A percentile compares a stretch with the other conserved stretches of the same genome.
Evolutionary conservation across 2,888 invertebrate species (phyloP).

Genomic region (Xylota sylvarum): DNA sequence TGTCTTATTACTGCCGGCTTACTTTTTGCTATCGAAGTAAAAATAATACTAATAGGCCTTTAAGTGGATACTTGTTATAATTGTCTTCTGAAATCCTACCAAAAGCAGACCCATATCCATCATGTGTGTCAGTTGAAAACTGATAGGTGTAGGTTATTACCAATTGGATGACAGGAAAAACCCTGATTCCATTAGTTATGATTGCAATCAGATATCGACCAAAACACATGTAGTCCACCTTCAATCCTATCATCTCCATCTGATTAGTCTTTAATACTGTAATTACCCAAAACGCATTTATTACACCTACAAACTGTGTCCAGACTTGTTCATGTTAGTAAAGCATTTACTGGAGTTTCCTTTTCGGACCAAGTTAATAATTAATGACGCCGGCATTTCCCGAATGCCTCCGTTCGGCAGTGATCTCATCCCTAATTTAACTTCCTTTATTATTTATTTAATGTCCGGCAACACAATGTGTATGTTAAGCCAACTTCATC

Average conservation of each 20-base stretch:
- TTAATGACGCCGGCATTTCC: neutral
- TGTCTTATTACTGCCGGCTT: no score
- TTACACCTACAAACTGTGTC: constrained; percentile 20
- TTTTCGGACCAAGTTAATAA: constrained; percentile 12
- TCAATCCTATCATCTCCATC: neutral
- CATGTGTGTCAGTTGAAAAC: neutral
- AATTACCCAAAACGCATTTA: constrained; percentile 13
- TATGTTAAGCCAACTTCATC: neutral
- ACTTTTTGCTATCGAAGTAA: no score
- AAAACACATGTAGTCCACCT: neutral
- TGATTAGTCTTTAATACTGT: neutral
- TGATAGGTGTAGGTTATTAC: neutral
- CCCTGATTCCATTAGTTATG: neutral
- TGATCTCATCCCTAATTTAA: constrained; percentile 5
- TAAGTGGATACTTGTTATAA: no score
- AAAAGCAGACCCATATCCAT: no score
- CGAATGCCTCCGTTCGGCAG: neutral
- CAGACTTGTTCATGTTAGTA: constrained; percentile 5
- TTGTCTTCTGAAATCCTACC: no score
- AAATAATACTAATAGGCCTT: no score
- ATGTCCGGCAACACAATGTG: neutral
- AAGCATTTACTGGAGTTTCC: constrained; percentile 18
- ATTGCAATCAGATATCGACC: neutral
- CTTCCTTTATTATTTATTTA: constrained; percentile 10
- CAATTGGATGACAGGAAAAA: neutral